Evolutionary conservation across 2,888 invertebrate species (phyloP).

Genomic region (Copidosoma aretas): DNA sequence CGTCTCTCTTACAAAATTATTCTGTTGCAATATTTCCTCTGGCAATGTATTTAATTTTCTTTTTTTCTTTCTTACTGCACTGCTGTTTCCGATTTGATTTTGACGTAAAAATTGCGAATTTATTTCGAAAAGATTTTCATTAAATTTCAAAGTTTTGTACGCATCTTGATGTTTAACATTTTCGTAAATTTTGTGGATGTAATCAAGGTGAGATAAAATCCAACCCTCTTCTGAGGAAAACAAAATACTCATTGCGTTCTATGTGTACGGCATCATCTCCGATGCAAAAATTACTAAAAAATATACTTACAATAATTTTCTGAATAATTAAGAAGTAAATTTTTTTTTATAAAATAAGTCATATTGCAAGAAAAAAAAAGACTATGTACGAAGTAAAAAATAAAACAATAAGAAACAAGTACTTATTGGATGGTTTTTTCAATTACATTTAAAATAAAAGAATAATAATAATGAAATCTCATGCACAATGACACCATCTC

Average conservation of each 20-base stretch:
- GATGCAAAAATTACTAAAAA: no score
- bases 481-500: no score
- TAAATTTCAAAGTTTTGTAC: constrained; percentile 52
- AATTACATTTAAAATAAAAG: no score
- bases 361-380: no score
- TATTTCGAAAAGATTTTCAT: constrained; percentile 63
- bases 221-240: constrained; percentile 60
- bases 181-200: constrained; percentile 62
- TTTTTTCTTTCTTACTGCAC: constrained; percentile 48
- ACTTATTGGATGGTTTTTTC: no score
- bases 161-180: constrained; percentile 50
- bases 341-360: no score
- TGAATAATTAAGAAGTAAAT: no score
- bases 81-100: constrained; percentile 48
- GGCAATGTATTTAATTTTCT: constrained; percentile 38
- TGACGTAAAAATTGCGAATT: constrained; percentile 60
- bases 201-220: constrained; percentile 65
- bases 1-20: constrained; percentile 50
- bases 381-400: no score
- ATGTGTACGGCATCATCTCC: no score
- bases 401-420: no score
- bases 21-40: constrained; percentile 51
- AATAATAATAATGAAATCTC: no score
- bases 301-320: no score
- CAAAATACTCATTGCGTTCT: constrained; percentile 61